These are phyloP conservation scores for Xerus rutilus DNA, from an alignment of 2,797 vertebrate genomes.

Conservation along the genomic window DNA sequence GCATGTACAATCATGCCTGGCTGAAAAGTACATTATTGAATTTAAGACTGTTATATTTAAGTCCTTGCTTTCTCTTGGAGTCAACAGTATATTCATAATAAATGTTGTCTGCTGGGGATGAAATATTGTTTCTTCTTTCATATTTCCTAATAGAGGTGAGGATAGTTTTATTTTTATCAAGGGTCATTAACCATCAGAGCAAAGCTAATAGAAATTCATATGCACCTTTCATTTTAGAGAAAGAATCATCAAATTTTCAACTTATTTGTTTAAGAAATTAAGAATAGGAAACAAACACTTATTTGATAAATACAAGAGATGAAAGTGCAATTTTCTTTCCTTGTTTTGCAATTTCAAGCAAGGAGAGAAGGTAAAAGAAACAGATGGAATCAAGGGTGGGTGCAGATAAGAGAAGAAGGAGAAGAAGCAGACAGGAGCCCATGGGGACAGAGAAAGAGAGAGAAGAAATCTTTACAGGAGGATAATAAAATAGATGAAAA, in stretches of 20 bases:
- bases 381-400: not conserved
- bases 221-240: not conserved
- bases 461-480: not conserved
- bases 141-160: not conserved
- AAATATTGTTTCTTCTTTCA: not conserved
- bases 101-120: not conserved
- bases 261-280: constrained; percentile 15
- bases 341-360: not conserved
- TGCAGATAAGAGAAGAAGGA: not conserved
- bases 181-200: not conserved
- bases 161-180: constrained; percentile 10
- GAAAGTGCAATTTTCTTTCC: not conserved
- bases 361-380: not conserved
- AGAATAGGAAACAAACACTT: constrained; percentile 53
- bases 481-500: not conserved
- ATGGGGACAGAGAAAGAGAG: not conserved
- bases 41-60: not conserved
- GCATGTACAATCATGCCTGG: too few relatives aligned
- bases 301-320: not conserved
- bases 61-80: not conserved
- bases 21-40: not conserved
- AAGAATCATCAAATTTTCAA: not conserved
- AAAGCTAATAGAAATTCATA: not conserved
- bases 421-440: not conserved
- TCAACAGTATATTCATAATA: constrained; percentile 35